Evolutionary conservation across 2,888 invertebrate genomes (phyloP), one percentile per base, ranked within the genome.

Genomic region (Hetaerina titia): DNA sequence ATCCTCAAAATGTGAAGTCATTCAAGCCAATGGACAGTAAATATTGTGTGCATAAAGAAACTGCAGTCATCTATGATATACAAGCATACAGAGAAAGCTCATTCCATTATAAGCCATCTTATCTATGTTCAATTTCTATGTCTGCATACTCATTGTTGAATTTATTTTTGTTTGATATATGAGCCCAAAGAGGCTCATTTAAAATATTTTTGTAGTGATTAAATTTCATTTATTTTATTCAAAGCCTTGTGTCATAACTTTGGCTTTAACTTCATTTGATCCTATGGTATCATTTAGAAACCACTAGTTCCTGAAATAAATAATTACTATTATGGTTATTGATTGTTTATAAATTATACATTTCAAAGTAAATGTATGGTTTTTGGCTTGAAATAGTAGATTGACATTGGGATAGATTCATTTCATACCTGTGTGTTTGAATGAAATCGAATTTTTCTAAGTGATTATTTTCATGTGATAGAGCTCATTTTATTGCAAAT

Each of bases 401-500:
- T 56, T 89, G 58, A 89, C n/a, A 89, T 58, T 56, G 89, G 57
- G 89, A 19, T 58, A 58, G 58, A 89, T 89, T 89, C 58, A 89
- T 89, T 64, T 92, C 92, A 92, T 74, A 22, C 69, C 92, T 92
- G 92, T 69, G 92, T 92, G 92, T 92, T 92, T 64, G 64, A 64
- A 56, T 92, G 69, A 92, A 69, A 69, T 92, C n/a, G 92, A 63
- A 63, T 92, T 69, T 90, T 92, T 92, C 92, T 69, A 92, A 89
- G 89, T 89, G 92, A 92, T 56, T 92, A 69, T 69, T 92, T 92
- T 92, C 92, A 92, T 92, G 92, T 92, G 92, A 92, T 92, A 92
- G 64, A 92, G 92, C 64, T 92, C 64, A 74, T 74, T 69, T 69
- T 69, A 92, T 69, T 92, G 92, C 69, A 92, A 69, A 92, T 92